These are phyloP conservation scores for Eulemur macaco DNA, from an alignment of 2,113 vertebrate genomes.

Conservation along the genomic window DNA sequence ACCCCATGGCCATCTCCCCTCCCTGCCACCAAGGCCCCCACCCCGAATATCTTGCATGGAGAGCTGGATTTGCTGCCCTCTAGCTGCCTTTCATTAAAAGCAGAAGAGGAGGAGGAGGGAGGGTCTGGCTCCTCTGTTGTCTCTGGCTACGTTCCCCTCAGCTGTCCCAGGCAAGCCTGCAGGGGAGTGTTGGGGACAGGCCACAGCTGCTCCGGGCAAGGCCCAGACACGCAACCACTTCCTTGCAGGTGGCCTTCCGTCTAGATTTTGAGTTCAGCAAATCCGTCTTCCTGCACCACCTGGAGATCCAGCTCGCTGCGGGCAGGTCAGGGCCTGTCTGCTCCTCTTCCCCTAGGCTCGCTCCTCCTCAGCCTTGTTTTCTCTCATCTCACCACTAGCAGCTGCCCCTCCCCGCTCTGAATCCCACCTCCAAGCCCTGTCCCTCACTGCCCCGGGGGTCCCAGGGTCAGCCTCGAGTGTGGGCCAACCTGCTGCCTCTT, in stretches of 20 bases:
- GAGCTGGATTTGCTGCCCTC: background rate
- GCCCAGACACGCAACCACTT: background rate
- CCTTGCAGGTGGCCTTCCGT: slow-evolving; percentile 89
- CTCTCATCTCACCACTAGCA: background rate
- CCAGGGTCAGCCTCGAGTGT: background rate
- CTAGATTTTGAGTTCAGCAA: slow-evolving; percentile 96
- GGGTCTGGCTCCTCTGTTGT: background rate
- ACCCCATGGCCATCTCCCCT: background rate
- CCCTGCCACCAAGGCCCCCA: background rate
- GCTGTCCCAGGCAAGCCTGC: background rate
- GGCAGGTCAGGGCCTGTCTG: slow-evolving; percentile 58
- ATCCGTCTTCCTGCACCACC: slow-evolving; percentile 87
- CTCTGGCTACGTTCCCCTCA: background rate
- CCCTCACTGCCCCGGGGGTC: background rate
- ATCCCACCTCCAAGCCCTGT: background rate
- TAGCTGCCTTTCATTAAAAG: background rate
- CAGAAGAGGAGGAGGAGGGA: background rate
- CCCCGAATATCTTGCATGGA: background rate
- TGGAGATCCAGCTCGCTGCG: slow-evolving; percentile 85
- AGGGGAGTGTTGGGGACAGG: background rate
- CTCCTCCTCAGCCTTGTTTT: background rate
- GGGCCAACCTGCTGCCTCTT: no score
- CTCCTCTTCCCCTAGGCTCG: background rate
- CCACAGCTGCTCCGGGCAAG: rapidly evolving
- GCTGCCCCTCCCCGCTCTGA: background rate